Conservation (phyloP, 2,797 vertebrate genomes). For the Acipenser transmontanus region DNA sequence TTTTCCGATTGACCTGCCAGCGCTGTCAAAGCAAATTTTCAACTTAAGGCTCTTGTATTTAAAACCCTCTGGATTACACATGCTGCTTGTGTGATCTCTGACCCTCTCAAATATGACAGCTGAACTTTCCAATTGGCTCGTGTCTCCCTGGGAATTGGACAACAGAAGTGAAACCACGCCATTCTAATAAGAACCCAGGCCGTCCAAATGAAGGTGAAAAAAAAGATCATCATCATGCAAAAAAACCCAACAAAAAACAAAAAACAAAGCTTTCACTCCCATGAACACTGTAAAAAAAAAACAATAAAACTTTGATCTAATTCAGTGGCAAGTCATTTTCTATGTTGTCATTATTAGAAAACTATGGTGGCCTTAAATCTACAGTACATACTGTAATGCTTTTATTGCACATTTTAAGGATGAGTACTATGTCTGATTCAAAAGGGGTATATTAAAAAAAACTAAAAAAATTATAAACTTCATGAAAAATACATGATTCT, state of each 20-base stretch:
- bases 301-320: too few relatives aligned
- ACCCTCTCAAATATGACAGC: slow-evolving; percentile 60
- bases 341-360: too few relatives aligned
- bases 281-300: too few relatives aligned
- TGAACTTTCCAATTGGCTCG: slow-evolving; percentile 61
- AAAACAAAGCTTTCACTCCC: background rate
- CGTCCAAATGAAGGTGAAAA: background rate
- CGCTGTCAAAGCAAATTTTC: slow-evolving; percentile 78
- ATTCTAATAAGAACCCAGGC: background rate
- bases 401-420: too few relatives aligned
- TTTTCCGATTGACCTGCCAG: slow-evolving; percentile 82
- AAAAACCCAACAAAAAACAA: background rate
- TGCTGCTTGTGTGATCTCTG: slow-evolving; percentile 63
- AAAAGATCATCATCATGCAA: background rate
- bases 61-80: slow-evolving; percentile 64
- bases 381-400: too few relatives aligned
- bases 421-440: too few relatives aligned
- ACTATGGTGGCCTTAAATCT: too few relatives aligned
- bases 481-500: slow-evolving; percentile 7
- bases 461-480: too few relatives aligned
- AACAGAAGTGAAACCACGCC: slow-evolving; percentile 4
- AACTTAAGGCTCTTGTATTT: slow-evolving; percentile 65
- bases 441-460: too few relatives aligned
- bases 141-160: slow-evolving; percentile 21
- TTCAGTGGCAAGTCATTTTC: too few relatives aligned